Conservation (phyloP, 1,140 invertebrate genomes). For the Probaryconus sp. region DNA sequence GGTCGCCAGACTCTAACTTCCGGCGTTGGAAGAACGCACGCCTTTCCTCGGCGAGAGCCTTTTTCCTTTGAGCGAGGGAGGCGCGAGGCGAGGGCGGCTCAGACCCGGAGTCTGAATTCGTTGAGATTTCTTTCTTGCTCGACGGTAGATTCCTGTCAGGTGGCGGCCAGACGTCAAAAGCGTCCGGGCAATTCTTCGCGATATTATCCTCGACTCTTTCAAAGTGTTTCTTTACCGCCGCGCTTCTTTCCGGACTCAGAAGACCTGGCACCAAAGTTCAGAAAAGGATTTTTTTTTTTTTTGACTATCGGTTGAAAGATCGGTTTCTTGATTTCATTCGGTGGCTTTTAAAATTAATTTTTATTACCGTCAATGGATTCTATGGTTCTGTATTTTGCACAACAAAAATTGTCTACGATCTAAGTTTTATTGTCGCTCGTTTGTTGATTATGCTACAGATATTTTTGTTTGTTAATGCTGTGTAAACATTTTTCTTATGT, state of each 20-base stretch:
- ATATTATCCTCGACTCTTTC: slow-evolving; percentile 54
- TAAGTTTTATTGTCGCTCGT: no score
- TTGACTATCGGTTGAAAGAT: no score
- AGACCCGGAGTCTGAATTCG: slow-evolving; percentile 65
- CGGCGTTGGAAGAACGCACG: slow-evolving; percentile 71
- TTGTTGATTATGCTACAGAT: no score
- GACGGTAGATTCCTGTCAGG: slow-evolving; percentile 23
- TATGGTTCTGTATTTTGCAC: no score
- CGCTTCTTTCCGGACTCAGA: slow-evolving; percentile 63
- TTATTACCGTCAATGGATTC: no score
- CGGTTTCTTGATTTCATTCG: no score
- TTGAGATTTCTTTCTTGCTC: slow-evolving; percentile 42
- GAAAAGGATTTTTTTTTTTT: not conserved
- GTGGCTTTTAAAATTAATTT: no score
- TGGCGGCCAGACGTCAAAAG: slow-evolving; percentile 45
- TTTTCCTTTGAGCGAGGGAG: slow-evolving; percentile 36
- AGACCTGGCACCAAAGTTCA: slow-evolving; percentile 23
- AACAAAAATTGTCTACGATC: no score
- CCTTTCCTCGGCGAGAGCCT: slow-evolving; percentile 65
- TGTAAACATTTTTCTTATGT: no score
- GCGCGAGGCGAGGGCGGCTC: slow-evolving; percentile 58
- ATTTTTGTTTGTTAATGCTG: no score
- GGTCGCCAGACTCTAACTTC: slow-evolving; percentile 66
- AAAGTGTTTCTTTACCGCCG: slow-evolving; percentile 47
- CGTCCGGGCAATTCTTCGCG: slow-evolving; percentile 45